phyloP scores from a whole-genome alignment of 2,888 invertebrate species.

The Caenorhabditis virilis region DNA sequence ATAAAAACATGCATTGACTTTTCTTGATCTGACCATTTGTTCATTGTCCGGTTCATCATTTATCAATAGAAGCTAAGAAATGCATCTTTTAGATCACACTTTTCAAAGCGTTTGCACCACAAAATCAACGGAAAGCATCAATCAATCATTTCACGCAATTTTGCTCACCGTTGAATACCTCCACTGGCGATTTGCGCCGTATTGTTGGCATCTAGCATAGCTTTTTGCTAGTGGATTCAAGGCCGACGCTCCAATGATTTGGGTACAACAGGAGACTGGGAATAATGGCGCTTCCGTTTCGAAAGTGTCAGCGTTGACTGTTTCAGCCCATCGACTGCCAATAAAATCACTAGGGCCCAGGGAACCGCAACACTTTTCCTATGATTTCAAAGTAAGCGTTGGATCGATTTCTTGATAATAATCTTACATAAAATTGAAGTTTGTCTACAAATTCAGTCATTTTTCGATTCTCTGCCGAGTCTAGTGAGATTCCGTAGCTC shows the following conservation, averaged over 20 bases:
- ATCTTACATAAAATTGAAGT: slow-evolving; percentile 58
- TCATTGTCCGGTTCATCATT: background rate
- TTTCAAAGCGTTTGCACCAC: background rate
- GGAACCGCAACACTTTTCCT: slow-evolving; percentile 48
- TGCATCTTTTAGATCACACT: background rate
- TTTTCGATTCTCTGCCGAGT: slow-evolving; percentile 39
- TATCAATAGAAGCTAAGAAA: background rate
- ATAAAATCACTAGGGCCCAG: slow-evolving; percentile 36
- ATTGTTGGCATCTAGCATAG: slow-evolving; percentile 55
- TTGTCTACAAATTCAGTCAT: slow-evolving; percentile 56
- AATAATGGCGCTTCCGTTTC: slow-evolving; percentile 42
- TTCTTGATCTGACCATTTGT: background rate
- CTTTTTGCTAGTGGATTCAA: slow-evolving; percentile 54
- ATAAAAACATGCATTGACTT: background rate
- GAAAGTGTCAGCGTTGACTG: slow-evolving; percentile 15
- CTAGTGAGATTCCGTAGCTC: slow-evolving; percentile 51
- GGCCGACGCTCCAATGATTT: slow-evolving; percentile 52
- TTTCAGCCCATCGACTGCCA: slow-evolving; percentile 40
- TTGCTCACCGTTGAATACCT: slow-evolving; percentile 46
- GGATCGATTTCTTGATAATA: background rate
- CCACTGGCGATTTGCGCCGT: slow-evolving; percentile 52
- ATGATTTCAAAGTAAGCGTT: slow-evolving; percentile 2
- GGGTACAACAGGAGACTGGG: slow-evolving; percentile 57
- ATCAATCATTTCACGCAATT: slow-evolving; percentile 12
- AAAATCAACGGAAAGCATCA: slow-evolving; percentile 1